A percentile compares a stretch with the other conserved stretches of the same genome.
Conservation (phyloP, 2,888 invertebrate genomes). For the Fragum whitleyi region DNA sequence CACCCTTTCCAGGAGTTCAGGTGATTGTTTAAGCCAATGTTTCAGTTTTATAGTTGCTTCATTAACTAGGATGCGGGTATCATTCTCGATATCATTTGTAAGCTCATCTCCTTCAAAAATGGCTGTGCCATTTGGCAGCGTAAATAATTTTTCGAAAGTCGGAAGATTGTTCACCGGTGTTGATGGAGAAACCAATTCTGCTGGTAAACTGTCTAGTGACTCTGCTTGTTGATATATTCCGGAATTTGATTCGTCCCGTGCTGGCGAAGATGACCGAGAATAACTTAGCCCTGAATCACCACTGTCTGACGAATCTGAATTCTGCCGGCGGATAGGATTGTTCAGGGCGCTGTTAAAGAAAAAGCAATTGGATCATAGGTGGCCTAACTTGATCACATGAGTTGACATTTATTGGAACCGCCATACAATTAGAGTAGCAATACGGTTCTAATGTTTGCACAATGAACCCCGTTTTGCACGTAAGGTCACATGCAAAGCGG, state of each 20-base stretch:
- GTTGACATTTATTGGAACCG: no score
- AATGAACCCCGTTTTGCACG: no score
- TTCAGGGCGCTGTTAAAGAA: background rate
- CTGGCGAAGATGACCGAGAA: background rate
- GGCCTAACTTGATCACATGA: no score
- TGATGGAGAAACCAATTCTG: background rate
- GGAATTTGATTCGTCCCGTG: background rate
- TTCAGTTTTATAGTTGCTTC: background rate
- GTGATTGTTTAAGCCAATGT: background rate
- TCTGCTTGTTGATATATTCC: background rate
- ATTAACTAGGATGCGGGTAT: background rate
- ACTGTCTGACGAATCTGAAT: background rate
- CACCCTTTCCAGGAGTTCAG: background rate
- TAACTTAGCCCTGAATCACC: background rate
- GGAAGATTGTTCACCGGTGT: background rate
- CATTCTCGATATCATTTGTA: background rate
- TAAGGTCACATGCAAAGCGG: no score
- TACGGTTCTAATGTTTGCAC: no score
- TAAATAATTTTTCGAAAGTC: background rate
- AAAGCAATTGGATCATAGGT: no score
- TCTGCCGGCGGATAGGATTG: background rate
- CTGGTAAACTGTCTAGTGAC: background rate
- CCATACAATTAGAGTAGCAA: no score
- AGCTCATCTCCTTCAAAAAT: background rate
- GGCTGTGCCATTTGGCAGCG: background rate